Evolutionary conservation across 1,140 invertebrate species (phyloP).

Genomic region (Nymphalis io): DNA sequence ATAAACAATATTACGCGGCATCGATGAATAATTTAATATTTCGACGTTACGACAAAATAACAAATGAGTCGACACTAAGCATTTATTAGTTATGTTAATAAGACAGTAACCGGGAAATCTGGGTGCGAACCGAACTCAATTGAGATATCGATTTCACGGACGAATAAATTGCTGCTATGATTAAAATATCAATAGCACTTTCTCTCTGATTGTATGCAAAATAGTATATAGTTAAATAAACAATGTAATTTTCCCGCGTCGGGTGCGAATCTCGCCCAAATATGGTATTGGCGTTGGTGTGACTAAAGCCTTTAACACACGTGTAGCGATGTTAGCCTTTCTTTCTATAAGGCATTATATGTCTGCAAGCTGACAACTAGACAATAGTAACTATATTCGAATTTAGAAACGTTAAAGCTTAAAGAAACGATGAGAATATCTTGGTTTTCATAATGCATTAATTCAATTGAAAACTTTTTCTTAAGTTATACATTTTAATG

Average conservation of each 20-base stretch:
- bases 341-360: slow-evolving; percentile 24
- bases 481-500: too few relatives aligned
- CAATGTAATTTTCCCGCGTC: slow-evolving; percentile 56
- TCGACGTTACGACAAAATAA: slow-evolving; percentile 28
- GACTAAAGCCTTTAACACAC: slow-evolving; percentile 19
- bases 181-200: slow-evolving; percentile 76
- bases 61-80: slow-evolving; percentile 34
- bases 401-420: slow-evolving; percentile 25
- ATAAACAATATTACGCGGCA: slow-evolving; percentile 9
- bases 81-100: slow-evolving; percentile 42
- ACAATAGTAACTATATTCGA: slow-evolving; percentile 32
- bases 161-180: slow-evolving; percentile 60
- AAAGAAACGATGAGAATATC: neutral
- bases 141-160: slow-evolving; percentile 67
- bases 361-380: slow-evolving; percentile 22
- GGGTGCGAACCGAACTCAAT: slow-evolving; percentile 44
- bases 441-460: neutral
- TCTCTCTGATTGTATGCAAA: slow-evolving; percentile 76
- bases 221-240: slow-evolving; percentile 64
- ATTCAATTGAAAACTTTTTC: too few relatives aligned
- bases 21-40: slow-evolving; percentile 24
- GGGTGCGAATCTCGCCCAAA: slow-evolving; percentile 54
- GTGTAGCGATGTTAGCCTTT: slow-evolving; percentile 17
- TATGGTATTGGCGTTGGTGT: slow-evolving; percentile 46
- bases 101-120: slow-evolving; percentile 35